A percentile compares a stretch with the other conserved stretches of the same genome.
phyloP scores from a whole-genome alignment of 1,140 invertebrate genomes.

The Drosophila obscura region DNA sequence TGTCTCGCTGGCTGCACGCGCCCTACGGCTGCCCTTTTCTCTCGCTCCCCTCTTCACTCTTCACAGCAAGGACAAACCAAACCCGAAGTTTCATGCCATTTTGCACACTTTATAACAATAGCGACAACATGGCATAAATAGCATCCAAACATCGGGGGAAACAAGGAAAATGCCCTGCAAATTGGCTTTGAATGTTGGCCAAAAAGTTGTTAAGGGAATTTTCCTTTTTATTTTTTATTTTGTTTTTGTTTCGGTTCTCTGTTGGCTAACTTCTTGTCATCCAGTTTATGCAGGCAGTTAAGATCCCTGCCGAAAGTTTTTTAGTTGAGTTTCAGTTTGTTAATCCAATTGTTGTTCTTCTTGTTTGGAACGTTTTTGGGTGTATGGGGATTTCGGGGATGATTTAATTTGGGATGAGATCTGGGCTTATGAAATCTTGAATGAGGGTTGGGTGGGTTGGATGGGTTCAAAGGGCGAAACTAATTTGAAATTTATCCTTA shows the following conservation, averaged over 20 bases:
- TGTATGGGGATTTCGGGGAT: too few relatives aligned
- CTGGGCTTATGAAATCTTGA: too few relatives aligned
- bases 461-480: too few relatives aligned
- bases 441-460: too few relatives aligned
- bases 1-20: conserved; percentile 6
- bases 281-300: conserved; percentile 20
- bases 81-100: conserved; percentile 1
- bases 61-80: too few relatives aligned
- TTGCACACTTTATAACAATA: conserved; percentile 14
- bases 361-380: too few relatives aligned
- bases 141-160: neutral
- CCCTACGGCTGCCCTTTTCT: too few relatives aligned
- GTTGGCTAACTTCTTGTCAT: conserved; percentile 35
- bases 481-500: too few relatives aligned
- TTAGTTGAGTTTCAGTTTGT: conserved; percentile 23
- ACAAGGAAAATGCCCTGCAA: conserved; percentile 16
- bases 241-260: conserved; percentile 19
- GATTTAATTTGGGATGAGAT: too few relatives aligned
- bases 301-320: conserved; percentile 25
- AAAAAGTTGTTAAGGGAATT: conserved; percentile 33
- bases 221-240: conserved; percentile 2
- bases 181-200: conserved; percentile 53
- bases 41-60: too few relatives aligned
- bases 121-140: conserved; percentile 10
- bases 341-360: conserved; percentile 21